These are phyloP conservation scores for Ditylenchus dipsaci DNA, from an alignment of 1,140 invertebrate genomes.

Conservation along the genomic window DNA sequence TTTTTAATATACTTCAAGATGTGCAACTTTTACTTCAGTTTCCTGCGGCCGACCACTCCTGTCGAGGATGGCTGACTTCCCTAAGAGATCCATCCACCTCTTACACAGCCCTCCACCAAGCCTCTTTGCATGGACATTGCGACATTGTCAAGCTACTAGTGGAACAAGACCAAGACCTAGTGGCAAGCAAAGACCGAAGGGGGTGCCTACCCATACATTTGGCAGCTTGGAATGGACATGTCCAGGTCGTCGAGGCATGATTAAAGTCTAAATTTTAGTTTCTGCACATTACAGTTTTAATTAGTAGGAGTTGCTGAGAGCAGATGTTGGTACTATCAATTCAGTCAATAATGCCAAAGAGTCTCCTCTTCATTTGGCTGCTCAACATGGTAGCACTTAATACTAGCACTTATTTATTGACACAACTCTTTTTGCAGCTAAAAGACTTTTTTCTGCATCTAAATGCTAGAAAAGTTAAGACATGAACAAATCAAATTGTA, in stretches of 20 bases:
- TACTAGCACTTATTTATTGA: too few species aligned
- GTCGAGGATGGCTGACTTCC: slow-evolving; percentile 34
- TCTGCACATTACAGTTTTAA: slow-evolving; percentile 66
- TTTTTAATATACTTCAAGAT: slow-evolving; percentile 7
- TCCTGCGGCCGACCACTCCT: slow-evolving; percentile 27
- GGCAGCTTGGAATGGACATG: slow-evolving; percentile 88
- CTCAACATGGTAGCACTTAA: slow-evolving; percentile 90
- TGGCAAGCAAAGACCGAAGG: slow-evolving; percentile 77
- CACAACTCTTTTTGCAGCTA: too few species aligned
- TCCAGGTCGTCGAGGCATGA: slow-evolving; percentile 82
- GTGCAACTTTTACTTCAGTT: slow-evolving; percentile 24
- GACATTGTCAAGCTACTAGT: slow-evolving; percentile 63
- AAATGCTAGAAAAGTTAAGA: too few species aligned
- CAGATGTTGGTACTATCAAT: slow-evolving; percentile 30
- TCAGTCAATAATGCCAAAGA: slow-evolving; percentile 83
- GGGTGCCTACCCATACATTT: slow-evolving; percentile 86
- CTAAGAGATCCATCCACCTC: slow-evolving; percentile 65
- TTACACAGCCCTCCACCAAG: slow-evolving; percentile 89
- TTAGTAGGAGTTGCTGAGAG: slow-evolving; percentile 44
- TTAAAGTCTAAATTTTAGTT: slow-evolving; percentile 68
- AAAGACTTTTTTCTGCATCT: too few species aligned
- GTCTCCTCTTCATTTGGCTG: slow-evolving; percentile 84
- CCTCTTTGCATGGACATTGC: slow-evolving; percentile 86
- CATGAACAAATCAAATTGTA: too few species aligned
- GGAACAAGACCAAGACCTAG: slow-evolving; percentile 61